Conservation (phyloP, 2,888 invertebrate species). For the Pasiphila rectangulata region DNA sequence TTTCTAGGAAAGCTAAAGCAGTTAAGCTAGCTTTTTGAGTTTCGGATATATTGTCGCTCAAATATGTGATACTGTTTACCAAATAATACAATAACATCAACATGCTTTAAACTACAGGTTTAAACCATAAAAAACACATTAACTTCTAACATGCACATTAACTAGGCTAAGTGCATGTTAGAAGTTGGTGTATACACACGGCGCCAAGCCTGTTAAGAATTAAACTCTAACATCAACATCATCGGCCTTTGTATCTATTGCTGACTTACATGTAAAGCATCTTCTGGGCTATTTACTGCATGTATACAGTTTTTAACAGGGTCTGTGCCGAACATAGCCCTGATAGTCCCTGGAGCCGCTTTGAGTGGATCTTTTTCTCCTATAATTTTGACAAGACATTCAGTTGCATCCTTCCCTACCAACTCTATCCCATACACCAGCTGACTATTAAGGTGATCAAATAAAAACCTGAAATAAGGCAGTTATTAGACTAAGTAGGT, state of each 20-base stretch:
- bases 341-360: slow-evolving; percentile 82
- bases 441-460: slow-evolving; percentile 85
- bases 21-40: too few species aligned
- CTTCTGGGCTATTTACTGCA: slow-evolving; percentile 80
- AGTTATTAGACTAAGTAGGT: background rate
- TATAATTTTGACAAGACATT: slow-evolving; percentile 79
- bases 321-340: slow-evolving; percentile 85
- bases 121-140: too few species aligned
- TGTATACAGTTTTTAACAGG: slow-evolving; percentile 85
- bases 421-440: slow-evolving; percentile 87
- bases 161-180: too few species aligned
- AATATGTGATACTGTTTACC: too few species aligned
- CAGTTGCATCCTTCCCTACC: slow-evolving; percentile 85
- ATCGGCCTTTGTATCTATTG: background rate
- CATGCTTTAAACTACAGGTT: too few species aligned
- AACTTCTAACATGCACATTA: too few species aligned
- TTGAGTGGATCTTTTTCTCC: slow-evolving; percentile 83
- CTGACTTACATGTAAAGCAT: slow-evolving; percentile 69
- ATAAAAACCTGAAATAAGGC: slow-evolving; percentile 68
- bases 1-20: too few species aligned
- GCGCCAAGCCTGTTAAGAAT: too few species aligned
- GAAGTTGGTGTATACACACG: too few species aligned
- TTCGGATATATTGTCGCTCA: too few species aligned
- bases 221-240: too few species aligned
- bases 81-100: too few species aligned